Base-by-base conservation (phyloP, 1,140 invertebrate species). In the Bombyx mandarina region DNA sequence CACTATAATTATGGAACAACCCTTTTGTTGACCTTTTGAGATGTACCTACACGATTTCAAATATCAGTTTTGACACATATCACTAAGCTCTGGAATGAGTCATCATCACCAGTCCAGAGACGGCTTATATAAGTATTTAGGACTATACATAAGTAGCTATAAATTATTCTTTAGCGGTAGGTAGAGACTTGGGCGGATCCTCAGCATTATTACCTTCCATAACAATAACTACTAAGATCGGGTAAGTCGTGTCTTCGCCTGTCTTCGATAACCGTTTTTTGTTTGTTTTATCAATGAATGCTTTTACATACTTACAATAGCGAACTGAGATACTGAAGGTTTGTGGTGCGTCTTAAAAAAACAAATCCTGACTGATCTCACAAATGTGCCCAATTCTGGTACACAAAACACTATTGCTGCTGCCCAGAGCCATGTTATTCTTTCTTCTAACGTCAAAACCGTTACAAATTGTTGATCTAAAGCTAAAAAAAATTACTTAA, bases 361-460 rank as follows among this genome's bases (percentile, higher is more conserved):
- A 75, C 95, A 97, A 77, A 97, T 97, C 63, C 96, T 90, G 2
- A 92, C 88, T 12, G 95, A 94, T 61, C 96, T 90, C 58, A 97
- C 91, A 44, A 97, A 88, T 0, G 94, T 91, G 5, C 95, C 95
- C 6, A 97, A 73, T 83, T 98, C 96, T 0, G 97, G 97, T 43
- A 96, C 89, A 1, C 93, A 88, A 74, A 95, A 97, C 2, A 93
- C 93, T 66, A 97, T 94, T 47, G 97, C 86, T 10, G 96, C 84
- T 57, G 94, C 95, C 97, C 97, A 98, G 60, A 95, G 93, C 96
- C 96, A 98, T 35, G 93, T 93, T 61, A 97, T 91, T 46, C 95
- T 90, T 82, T 98, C 96, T 65, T 92, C 91, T 58, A 94, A 90
- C 0, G 94, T 91, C 50, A 95, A 80, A 6, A 89, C 89, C 0